Base-by-base conservation (phyloP, 2,888 invertebrate species). In the Scrobipalpa atriplicella region DNA sequence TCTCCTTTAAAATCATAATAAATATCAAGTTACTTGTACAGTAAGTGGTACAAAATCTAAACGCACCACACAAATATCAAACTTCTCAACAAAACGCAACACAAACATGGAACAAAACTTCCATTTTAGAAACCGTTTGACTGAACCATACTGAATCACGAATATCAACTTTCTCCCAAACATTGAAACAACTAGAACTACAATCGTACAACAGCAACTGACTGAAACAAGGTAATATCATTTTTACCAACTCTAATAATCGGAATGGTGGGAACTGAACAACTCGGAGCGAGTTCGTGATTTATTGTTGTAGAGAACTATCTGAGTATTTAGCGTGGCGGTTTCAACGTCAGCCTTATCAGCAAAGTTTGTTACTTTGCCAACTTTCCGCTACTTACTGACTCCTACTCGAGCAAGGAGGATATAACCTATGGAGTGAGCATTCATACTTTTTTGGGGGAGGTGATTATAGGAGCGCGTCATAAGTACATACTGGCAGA, bases 271-370 rank as follows among this genome's bases (percentile, higher is more conserved):
- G 78, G 77, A 78, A 73, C 74, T 71, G 73, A 75, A 72, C 71
- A 78, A 82, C 72, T 82, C 74, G 74, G 74, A 78, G 84, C 82
- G 76, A 80, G 73, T 87, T 82, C 72, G 80, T 86, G 84, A 88
- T 88, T 88, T 88, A 89, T 87, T 84, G 79, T 79, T 80, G 83
- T 78, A 80, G 78, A 81, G 77, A 87, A 87, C 87, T 86, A 83
- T 82, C 82, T 78, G 73, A 81, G 82, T 84, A 83, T 86, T 85
- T 85, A 85, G 85, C 84, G 79, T 78, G 75, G 81, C 78, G 82
- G 83, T 82, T 81, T 73, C 76, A 75, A 76, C 81, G 81, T 84
- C 83, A 82, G 78, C 76, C 78, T 83, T 87, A 87, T 86, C 85
- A 80, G 79, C 68, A 72, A 78, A 79, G 76, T 80, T 79, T 69